phyloP scores from a whole-genome alignment of 2,797 vertebrate genomes.

The Rhinatrema bivittatum region DNA sequence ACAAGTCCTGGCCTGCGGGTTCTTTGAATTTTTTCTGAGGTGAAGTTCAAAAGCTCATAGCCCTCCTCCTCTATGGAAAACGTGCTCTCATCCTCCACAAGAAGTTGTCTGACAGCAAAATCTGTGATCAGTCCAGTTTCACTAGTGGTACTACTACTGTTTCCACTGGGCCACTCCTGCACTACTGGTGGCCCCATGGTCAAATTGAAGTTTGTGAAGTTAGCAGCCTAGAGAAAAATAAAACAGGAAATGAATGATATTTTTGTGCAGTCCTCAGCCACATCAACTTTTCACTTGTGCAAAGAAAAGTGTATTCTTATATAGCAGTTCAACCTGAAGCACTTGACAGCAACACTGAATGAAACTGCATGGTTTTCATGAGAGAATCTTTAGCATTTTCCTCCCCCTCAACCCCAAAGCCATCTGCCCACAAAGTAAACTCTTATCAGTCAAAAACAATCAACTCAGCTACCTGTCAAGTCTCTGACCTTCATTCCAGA shows the following conservation, averaged over 20 bases:
- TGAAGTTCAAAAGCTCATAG: constrained; percentile 28
- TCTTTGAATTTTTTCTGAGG: constrained; percentile 12
- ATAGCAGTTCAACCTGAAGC: too few species aligned
- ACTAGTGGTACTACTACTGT: background rate
- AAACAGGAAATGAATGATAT: fast-evolving
- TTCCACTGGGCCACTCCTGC: background rate
- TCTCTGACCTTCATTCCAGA: background rate
- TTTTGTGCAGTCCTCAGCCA: too few species aligned
- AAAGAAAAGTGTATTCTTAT: too few species aligned
- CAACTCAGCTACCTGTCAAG: too few species aligned
- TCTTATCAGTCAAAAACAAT: too few species aligned
- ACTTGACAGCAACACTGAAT: too few species aligned
- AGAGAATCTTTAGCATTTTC: too few species aligned
- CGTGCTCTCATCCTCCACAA: background rate
- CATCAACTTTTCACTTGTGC: too few species aligned
- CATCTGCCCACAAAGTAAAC: too few species aligned
- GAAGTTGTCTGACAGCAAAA: fast-evolving
- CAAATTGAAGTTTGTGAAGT: background rate
- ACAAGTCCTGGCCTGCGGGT: background rate
- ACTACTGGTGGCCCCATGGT: background rate
- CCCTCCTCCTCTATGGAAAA: constrained; percentile 27
- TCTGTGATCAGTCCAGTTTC: background rate
- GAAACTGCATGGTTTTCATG: too few species aligned
- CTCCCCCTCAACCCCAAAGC: too few species aligned
- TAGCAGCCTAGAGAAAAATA: constrained; percentile 14